Conservation (phyloP, 1,140 invertebrate genomes). For the Eulimnadia texana region DNA sequence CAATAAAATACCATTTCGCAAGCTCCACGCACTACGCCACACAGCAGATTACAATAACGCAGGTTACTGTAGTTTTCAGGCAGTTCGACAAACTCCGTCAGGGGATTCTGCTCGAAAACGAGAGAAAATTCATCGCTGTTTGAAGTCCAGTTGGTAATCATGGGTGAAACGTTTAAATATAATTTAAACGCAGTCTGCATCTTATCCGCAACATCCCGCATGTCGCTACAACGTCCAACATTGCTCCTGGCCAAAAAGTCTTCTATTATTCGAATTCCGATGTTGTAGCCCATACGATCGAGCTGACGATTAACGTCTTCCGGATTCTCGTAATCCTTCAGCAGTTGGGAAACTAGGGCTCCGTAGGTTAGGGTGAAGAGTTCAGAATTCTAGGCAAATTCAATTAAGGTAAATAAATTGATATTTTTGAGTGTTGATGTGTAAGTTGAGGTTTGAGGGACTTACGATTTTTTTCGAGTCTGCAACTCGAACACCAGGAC, state of each 20-base stretch:
- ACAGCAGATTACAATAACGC: slow-evolving; percentile 88
- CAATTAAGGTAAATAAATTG: slow-evolving; percentile 20
- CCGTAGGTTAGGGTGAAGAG: slow-evolving; percentile 96
- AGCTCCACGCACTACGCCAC: slow-evolving; percentile 83
- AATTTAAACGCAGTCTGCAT: slow-evolving; percentile 77
- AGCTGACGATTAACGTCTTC: slow-evolving; percentile 93
- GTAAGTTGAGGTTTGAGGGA: slow-evolving; percentile 12
- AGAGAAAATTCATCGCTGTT: slow-evolving; percentile 93
- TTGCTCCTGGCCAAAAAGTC: slow-evolving; percentile 90
- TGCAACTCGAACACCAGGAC: slow-evolving; percentile 37
- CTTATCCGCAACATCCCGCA: slow-evolving; percentile 94
- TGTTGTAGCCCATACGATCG: slow-evolving; percentile 92
- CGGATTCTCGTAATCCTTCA: slow-evolving; percentile 93
- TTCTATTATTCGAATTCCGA: slow-evolving; percentile 92
- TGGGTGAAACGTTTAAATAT: slow-evolving; percentile 80
- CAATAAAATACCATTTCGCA: slow-evolving; percentile 98
- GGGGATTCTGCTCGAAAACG: slow-evolving; percentile 83
- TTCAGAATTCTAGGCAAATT: slow-evolving; percentile 77
- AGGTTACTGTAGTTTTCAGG: slow-evolving; percentile 71
- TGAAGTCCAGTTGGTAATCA: slow-evolving; percentile 83
- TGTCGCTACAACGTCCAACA: slow-evolving; percentile 78
- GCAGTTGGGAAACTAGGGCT: slow-evolving; percentile 84
- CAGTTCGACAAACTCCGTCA: slow-evolving; percentile 97
- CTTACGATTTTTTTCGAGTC: slow-evolving; percentile 52
- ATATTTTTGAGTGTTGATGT: slow-evolving; percentile 11